These are phyloP conservation scores for Polydrusus cervinus DNA, from an alignment of 2,888 invertebrate species.

Conservation along the genomic window DNA sequence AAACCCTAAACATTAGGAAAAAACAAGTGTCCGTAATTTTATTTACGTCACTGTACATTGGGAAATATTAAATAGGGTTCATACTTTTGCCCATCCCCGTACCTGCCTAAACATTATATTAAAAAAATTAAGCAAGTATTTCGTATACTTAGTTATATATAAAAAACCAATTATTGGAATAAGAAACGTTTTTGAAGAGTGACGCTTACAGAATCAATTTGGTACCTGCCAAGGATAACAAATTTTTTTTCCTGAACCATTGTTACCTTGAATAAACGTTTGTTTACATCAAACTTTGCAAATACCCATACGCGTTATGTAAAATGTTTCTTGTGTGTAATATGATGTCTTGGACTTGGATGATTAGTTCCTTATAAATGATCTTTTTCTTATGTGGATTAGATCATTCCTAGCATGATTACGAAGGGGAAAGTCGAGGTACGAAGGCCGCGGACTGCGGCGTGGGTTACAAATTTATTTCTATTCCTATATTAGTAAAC, in stretches of 20 bases:
- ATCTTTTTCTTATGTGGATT: conserved; percentile 36
- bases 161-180: conserved; percentile 22
- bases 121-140: neutral
- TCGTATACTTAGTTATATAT: neutral
- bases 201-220: conserved; percentile 27
- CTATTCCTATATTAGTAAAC: no score
- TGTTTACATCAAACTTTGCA: conserved; percentile 19
- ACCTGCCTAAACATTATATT: neutral
- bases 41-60: no score
- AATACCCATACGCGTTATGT: conserved; percentile 21
- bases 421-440: neutral
- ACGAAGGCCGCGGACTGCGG: no score
- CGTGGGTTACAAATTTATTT: no score
- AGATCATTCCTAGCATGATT: conserved; percentile 24
- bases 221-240: conserved; percentile 24
- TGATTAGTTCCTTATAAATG: conserved; percentile 32
- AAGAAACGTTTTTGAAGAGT: conserved; percentile 23
- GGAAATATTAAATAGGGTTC: no score
- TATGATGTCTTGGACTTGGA: conserved; percentile 17
- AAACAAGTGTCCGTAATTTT: no score
- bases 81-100: no score
- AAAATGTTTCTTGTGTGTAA: conserved; percentile 27
- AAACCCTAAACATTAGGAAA: no score
- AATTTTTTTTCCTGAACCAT: neutral
- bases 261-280: conserved; percentile 36